Conservation (phyloP, 2,797 vertebrate genomes). For the Pseudochaenichthys georgianus region DNA sequence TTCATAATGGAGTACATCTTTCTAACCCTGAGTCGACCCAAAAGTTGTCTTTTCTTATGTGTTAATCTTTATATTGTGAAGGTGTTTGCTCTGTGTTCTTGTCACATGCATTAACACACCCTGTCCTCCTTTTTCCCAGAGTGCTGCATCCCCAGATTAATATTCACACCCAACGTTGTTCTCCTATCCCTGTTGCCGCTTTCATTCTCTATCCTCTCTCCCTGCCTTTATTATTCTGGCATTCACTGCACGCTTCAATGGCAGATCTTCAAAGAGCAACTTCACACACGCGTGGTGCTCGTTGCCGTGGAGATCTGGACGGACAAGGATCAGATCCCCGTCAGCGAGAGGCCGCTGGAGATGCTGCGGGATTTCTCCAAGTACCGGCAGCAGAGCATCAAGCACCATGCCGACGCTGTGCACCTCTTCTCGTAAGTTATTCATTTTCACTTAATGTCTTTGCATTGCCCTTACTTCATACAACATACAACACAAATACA, state of each 20-base stretch:
- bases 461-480: no score
- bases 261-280: slow-evolving; percentile 97
- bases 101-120: slow-evolving; percentile 35
- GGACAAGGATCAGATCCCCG: slow-evolving; percentile 92
- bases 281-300: slow-evolving; percentile 96
- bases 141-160: slow-evolving; percentile 49
- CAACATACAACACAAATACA: no score
- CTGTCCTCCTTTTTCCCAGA: slow-evolving; percentile 49
- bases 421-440: slow-evolving; percentile 94
- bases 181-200: slow-evolving; percentile 45
- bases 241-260: slow-evolving; percentile 51
- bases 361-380: slow-evolving; percentile 95
- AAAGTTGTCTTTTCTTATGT: neutral
- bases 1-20: slow-evolving; percentile 9
- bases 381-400: slow-evolving; percentile 93
- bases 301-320: slow-evolving; percentile 98
- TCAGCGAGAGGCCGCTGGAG: slow-evolving; percentile 91
- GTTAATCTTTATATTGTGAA: neutral
- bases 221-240: slow-evolving; percentile 34
- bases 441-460: neutral
- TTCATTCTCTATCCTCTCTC: slow-evolving; percentile 2
- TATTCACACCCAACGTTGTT: slow-evolving; percentile 57
- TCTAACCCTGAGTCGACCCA: neutral
- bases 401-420: slow-evolving; percentile 92
- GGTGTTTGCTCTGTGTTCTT: slow-evolving; percentile 21